Evolutionary conservation across 2,888 invertebrate species (phyloP).

Genomic region (Meghimatium bilineatum): DNA sequence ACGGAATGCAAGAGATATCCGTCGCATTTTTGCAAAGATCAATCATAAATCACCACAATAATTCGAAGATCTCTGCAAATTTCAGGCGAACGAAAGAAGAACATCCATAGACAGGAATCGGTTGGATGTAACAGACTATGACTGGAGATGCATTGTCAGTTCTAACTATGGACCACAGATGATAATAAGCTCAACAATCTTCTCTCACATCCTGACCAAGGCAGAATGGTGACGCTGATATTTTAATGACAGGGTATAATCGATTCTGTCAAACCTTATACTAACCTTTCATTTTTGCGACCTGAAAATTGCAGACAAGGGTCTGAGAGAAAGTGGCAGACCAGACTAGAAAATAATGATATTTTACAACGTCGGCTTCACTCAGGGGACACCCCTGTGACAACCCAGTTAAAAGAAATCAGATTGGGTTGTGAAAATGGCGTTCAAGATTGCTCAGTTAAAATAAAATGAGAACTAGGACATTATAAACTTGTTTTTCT

Average conservation of each 20-base stretch:
- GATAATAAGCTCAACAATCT: too few species aligned
- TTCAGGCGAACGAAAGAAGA: too few species aligned
- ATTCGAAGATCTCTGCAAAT: too few species aligned
- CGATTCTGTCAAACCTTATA: slow-evolving; percentile 8
- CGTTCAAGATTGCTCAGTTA: not conserved
- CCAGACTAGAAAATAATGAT: not conserved
- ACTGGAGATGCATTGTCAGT: too few species aligned
- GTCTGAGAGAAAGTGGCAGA: not conserved
- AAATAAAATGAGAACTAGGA: not conserved
- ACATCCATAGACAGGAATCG: too few species aligned
- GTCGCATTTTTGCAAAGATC: too few species aligned
- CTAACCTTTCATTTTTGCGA: not conserved
- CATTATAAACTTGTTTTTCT: too few species aligned
- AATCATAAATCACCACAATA: too few species aligned
- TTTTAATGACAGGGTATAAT: not conserved
- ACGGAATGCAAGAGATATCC: too few species aligned
- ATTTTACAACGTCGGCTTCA: not conserved
- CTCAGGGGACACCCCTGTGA: not conserved
- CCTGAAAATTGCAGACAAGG: not conserved
- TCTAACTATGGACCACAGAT: too few species aligned
- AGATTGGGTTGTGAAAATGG: not conserved
- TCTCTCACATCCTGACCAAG: too few species aligned
- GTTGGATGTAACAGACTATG: too few species aligned
- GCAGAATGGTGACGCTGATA: not conserved
- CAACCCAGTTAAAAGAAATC: not conserved